A percentile compares a stretch with the other conserved stretches of the same genome.
phyloP scores from a whole-genome alignment of 2,113 vertebrate species.

The Arvicanthis niloticus region DNA sequence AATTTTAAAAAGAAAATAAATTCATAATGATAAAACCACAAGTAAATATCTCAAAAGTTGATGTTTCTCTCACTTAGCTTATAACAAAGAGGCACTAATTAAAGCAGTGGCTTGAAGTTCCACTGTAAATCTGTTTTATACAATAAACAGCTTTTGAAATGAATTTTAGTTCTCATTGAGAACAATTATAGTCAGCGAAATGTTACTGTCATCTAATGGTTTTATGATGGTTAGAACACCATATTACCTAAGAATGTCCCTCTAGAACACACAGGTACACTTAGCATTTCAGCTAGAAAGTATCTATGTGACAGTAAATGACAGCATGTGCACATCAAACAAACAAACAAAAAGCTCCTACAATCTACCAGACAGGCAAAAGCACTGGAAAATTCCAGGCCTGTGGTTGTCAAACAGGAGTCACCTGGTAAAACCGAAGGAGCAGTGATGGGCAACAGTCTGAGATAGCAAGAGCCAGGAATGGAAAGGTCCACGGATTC shows the following conservation, averaged over 20 bases:
- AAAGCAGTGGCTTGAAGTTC: background rate
- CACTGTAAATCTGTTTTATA: background rate
- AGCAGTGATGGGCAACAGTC: conserved; percentile 89
- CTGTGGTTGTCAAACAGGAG: background rate
- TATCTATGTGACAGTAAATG: conserved; percentile 6
- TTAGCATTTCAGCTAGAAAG: conserved; percentile 16
- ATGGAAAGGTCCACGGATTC: conserved; percentile 89
- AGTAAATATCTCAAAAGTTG: background rate
- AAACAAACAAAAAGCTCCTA: background rate
- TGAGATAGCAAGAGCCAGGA: conserved; percentile 94
- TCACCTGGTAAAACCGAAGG: conserved; percentile 91
- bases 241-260: background rate
- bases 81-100: background rate
- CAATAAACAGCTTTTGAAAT: conserved; percentile 49
- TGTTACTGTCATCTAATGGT: background rate
- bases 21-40: conserved; percentile 17
- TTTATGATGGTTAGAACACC: background rate
- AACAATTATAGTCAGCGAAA: conserved; percentile 25
- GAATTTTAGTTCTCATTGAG: conserved; percentile 25
- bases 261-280: background rate
- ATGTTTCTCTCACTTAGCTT: conserved; percentile 44
- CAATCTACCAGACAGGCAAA: background rate
- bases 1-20: conserved; percentile 11
- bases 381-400: background rate
- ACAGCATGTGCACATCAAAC: background rate